Conservation (phyloP, 2,888 invertebrate species). For the Epicampocera succincta region DNA sequence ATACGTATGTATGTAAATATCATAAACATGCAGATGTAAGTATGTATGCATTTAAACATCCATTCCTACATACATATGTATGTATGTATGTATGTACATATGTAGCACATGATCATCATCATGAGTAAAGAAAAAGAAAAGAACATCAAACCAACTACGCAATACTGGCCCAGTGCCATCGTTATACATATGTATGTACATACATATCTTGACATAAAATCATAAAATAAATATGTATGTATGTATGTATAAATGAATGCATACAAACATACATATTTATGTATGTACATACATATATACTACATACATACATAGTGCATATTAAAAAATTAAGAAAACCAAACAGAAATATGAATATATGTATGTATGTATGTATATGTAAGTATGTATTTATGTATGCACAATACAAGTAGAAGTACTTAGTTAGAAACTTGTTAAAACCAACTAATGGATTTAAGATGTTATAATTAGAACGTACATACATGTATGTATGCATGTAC, state of each 20-base stretch:
- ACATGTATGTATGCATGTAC: neutral
- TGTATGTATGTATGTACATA: neutral
- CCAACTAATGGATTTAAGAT: neutral
- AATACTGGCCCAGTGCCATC: slow-evolving; percentile 66
- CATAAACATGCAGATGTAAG: no score
- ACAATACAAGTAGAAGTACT: no score
- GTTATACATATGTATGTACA: no score
- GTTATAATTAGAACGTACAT: no score
- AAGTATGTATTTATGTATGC: slow-evolving; percentile 17
- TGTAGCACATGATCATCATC: neutral
- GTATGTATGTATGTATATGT: slow-evolving; percentile 3
- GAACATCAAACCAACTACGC: slow-evolving; percentile 47
- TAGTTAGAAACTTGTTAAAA: slow-evolving; percentile 22
- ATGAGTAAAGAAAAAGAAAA: neutral
- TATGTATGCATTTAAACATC: no score
- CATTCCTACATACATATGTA: no score
- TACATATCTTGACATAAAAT: slow-evolving; percentile 62
- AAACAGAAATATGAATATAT: slow-evolving; percentile 17
- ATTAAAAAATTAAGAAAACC: neutral
- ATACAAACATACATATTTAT: no score
- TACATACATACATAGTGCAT: slow-evolving; percentile 10
- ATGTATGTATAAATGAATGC: no score
- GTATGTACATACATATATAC: slow-evolving; percentile 20
- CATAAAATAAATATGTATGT: slow-evolving; percentile 52
- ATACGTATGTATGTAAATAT: no score